Percentiles rank a stretch among this genome's conserved stretches.
phyloP scores from a whole-genome alignment of 2,888 invertebrate genomes.

The Meandrusa payeni region DNA sequence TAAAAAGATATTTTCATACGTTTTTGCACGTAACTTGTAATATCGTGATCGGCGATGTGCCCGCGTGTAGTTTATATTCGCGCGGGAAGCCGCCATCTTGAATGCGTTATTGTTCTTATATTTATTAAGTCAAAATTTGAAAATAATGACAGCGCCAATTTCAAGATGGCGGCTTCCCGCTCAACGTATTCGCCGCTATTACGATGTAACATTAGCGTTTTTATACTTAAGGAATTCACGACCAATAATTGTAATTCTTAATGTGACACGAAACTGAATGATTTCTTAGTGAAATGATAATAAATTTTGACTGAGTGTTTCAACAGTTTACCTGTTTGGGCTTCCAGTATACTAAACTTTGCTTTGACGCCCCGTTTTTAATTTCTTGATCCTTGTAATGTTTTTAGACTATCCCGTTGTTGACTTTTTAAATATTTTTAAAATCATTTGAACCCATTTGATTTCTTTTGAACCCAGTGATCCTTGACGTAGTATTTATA shows the following conservation, averaged over 20 bases:
- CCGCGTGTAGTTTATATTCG: conserved; percentile 53
- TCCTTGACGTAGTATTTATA: conserved; percentile 39
- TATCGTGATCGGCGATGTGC: conserved; percentile 45
- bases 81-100: conserved; percentile 47
- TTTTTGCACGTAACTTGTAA: conserved; percentile 74
- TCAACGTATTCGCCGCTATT: conserved; percentile 48
- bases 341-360: conserved; percentile 74
- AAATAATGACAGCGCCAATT: conserved; percentile 23
- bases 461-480: conserved; percentile 52
- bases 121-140: conserved; percentile 25
- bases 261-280: conserved; percentile 62
- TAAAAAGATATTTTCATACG: conserved; percentile 77
- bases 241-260: conserved; percentile 78
- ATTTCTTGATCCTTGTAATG: conserved; percentile 28
- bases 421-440: conserved; percentile 21
- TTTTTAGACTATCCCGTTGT: conserved; percentile 25
- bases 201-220: conserved; percentile 61
- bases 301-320: conserved; percentile 73
- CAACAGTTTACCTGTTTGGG: conserved; percentile 75
- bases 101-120: conserved; percentile 30
- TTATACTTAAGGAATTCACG: conserved; percentile 71
- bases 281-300: conserved; percentile 75
- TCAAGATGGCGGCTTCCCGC: conserved; percentile 44
- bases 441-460: conserved; percentile 12
- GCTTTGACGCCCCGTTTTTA: conserved; percentile 51